These are phyloP conservation scores for Lepidochrysops patricia DNA, from an alignment of 2,888 invertebrate species.

Conservation along the genomic window DNA sequence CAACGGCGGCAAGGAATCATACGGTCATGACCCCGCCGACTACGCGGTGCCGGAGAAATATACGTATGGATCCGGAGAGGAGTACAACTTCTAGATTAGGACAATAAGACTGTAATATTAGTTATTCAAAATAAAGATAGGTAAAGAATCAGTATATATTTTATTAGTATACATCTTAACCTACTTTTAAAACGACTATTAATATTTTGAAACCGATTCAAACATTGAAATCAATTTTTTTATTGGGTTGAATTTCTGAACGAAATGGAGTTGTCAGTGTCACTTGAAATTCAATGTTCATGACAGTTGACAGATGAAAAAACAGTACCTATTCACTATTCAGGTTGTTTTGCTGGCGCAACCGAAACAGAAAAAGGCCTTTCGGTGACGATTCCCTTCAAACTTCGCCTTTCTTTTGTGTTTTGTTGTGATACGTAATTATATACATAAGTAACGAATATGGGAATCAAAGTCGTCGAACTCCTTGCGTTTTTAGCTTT, in stretches of 20 bases:
- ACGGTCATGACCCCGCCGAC: conserved; percentile 58
- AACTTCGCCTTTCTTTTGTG: conserved; percentile 26
- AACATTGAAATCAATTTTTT: too few species aligned
- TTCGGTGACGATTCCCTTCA: conserved; percentile 34
- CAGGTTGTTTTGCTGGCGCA: conserved; percentile 47
- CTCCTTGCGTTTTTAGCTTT: conserved; percentile 46
- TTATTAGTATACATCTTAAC: conserved; percentile 1
- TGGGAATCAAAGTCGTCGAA: conserved; percentile 45
- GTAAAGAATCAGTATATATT: background rate
- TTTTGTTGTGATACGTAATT: conserved; percentile 47
- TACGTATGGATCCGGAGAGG: conserved; percentile 56
- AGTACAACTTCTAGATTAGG: conserved; percentile 45
- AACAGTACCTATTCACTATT: too few species aligned
- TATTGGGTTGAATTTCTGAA: background rate
- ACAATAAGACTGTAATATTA: background rate
- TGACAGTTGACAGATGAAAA: conserved; percentile 16
- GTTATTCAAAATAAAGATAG: background rate
- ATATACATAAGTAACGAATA: conserved; percentile 28
- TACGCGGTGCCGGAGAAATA: conserved; percentile 61
- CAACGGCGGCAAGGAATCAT: conserved; percentile 58
- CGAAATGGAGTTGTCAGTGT: background rate
- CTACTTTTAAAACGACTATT: background rate
- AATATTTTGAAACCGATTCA: too few species aligned
- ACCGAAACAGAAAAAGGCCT: conserved; percentile 31
- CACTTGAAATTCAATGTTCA: conserved; percentile 3